A percentile compares a stretch with the other conserved stretches of the same genome.
These are phyloP conservation scores for Lepidurus packardi DNA, from an alignment of 1,140 invertebrate genomes.

Conservation along the genomic window DNA sequence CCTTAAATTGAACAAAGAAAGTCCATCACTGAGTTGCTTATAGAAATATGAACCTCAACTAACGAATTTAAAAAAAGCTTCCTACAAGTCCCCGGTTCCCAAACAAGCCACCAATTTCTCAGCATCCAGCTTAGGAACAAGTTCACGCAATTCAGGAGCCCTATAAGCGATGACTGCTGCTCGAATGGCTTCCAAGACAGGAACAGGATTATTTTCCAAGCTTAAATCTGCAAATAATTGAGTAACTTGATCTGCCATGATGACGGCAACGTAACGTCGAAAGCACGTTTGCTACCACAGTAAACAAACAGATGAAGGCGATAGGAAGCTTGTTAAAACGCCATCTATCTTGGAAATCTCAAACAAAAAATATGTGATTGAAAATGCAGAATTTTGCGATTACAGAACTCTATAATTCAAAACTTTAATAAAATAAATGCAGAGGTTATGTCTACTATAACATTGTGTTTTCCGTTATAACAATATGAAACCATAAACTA, in stretches of 20 bases:
- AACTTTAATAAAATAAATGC: no score
- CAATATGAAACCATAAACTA: not conserved
- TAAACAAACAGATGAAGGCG: no score
- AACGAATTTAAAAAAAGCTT: no score
- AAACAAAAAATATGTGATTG: no score
- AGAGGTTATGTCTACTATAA: no score
- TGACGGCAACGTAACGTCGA: not conserved
- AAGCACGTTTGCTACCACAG: not conserved
- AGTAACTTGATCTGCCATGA: conserved; percentile 5
- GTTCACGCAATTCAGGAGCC: not conserved
- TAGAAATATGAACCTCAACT: no score
- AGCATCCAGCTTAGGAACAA: not conserved
- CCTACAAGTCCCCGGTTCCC: not conserved
- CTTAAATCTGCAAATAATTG: not conserved
- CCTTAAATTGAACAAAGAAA: not conserved
- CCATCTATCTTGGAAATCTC: no score
- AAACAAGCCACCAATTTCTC: not conserved
- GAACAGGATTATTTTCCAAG: conserved; percentile 6
- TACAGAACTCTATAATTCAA: no score
- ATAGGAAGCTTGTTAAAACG: no score
- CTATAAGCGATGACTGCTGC: not conserved
- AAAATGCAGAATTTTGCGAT: no score
- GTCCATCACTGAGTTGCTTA: not conserved
- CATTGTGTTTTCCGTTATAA: no score
- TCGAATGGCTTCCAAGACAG: not conserved